These are phyloP conservation scores for Zalophus californianus DNA, from an alignment of 2,797 vertebrate genomes.

Conservation along the genomic window DNA sequence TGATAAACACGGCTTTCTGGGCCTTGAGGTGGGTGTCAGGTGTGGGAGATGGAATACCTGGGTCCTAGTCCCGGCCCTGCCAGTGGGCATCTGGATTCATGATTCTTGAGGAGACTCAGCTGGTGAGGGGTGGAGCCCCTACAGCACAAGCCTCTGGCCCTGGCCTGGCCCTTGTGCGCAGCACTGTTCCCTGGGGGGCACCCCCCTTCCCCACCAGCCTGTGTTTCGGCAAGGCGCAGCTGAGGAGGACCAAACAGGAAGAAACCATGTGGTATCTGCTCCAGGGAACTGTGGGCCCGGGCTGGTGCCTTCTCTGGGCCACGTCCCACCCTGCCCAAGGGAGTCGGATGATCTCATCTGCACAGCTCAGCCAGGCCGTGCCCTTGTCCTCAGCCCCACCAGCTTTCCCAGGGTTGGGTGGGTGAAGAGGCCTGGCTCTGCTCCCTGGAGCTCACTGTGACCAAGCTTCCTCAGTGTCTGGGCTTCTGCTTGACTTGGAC, in stretches of 20 bases:
- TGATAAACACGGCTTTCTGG: neutral
- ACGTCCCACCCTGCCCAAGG: neutral
- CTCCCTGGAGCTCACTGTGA: neutral
- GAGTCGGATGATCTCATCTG: neutral
- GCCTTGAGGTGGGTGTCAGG: neutral
- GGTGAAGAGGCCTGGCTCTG: neutral
- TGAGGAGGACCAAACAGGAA: conserved; percentile 43
- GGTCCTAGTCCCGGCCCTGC: neutral
- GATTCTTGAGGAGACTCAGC: neutral
- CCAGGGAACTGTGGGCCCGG: neutral
- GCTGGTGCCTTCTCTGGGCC: neutral
- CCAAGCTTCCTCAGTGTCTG: neutral
- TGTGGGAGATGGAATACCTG: neutral
- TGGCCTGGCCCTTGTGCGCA: neutral
- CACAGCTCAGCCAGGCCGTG: neutral
- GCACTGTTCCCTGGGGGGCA: neutral
- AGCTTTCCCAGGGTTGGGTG: neutral
- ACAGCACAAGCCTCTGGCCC: neutral
- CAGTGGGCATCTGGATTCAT: neutral
- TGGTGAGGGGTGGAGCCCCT: neutral
- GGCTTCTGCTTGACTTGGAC: neutral
- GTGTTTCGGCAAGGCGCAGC: neutral
- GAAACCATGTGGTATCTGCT: neutral
- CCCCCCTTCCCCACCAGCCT: neutral
- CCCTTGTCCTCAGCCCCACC: neutral